These are phyloP conservation scores for Gnatocerus cornutus DNA, from an alignment of 2,888 invertebrate genomes.

Conservation along the genomic window DNA sequence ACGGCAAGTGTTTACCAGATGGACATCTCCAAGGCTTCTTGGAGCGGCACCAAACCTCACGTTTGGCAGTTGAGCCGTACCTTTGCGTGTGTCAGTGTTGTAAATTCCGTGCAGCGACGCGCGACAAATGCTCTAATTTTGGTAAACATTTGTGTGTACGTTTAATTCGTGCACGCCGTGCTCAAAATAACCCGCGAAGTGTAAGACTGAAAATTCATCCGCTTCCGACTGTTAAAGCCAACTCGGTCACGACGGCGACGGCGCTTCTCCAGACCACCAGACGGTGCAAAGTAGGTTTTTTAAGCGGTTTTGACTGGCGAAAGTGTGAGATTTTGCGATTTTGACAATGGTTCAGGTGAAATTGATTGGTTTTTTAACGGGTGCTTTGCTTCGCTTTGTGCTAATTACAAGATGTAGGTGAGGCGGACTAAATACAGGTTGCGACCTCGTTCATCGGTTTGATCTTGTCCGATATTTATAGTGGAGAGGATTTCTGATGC, in stretches of 20 bases:
- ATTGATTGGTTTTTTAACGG: neutral
- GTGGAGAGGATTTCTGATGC: neutral
- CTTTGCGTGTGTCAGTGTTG: constrained; percentile 3
- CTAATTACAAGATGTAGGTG: constrained; percentile 23
- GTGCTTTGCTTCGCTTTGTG: neutral
- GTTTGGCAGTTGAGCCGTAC: constrained; percentile 17
- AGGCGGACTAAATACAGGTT: constrained; percentile 25
- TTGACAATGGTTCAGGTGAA: constrained; percentile 3
- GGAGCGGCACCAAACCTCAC: constrained; percentile 35
- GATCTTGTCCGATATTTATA: constrained; percentile 2
- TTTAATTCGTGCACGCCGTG: constrained; percentile 13
- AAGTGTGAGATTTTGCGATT: neutral
- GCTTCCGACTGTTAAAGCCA: constrained; percentile 34
- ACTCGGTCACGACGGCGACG: constrained; percentile 32
- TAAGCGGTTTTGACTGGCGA: neutral
- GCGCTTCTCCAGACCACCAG: constrained; percentile 6
- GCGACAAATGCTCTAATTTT: constrained; percentile 22
- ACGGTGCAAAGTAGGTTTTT: constrained; percentile 19
- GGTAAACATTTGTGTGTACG: constrained; percentile 28
- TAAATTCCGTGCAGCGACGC: constrained; percentile 8
- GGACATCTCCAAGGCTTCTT: constrained; percentile 39
- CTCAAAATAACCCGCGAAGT: constrained; percentile 13
- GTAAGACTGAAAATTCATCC: constrained; percentile 9
- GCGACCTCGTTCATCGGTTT: constrained; percentile 22
- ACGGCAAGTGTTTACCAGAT: constrained; percentile 45